Percentiles rank a stretch among this genome's conserved stretches.
Conservation (phyloP, 2,888 invertebrate species). For the Lepidocyrtinus sp. region DNA sequence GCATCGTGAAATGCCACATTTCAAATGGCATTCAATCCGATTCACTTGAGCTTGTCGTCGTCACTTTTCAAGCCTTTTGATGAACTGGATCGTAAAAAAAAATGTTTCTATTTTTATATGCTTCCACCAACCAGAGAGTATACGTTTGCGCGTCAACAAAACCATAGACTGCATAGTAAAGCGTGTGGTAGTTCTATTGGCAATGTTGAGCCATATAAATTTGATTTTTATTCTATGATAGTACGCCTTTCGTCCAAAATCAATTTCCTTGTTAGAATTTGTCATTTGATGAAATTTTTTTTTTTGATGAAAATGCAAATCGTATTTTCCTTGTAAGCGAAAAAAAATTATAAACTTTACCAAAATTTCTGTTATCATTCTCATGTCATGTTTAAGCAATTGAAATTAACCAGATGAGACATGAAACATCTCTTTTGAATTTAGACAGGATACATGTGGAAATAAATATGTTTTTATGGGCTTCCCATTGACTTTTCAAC, state of each 20-base stretch:
- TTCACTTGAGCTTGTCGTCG: conserved; percentile 43
- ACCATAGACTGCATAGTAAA: too few species aligned
- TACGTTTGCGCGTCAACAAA: too few species aligned
- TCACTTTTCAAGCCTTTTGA: conserved; percentile 29
- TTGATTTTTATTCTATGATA: too few species aligned
- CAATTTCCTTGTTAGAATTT: too few species aligned
- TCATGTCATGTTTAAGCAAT: conserved; percentile 12
- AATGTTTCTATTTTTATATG: conserved; percentile 55
- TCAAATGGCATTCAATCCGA: conserved; percentile 2
- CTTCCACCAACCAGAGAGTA: too few species aligned
- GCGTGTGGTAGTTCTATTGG: too few species aligned
- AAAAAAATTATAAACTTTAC: too few species aligned
- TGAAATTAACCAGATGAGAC: conserved; percentile 15
- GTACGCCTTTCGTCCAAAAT: too few species aligned
- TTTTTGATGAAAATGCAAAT: too few species aligned
- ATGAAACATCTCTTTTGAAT: conserved; percentile 9
- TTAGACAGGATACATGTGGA: conserved; percentile 13
- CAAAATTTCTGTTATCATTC: background rate
- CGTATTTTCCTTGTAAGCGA: too few species aligned
- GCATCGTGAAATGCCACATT: background rate
- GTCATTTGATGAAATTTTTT: too few species aligned
- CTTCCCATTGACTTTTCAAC: conserved; percentile 3
- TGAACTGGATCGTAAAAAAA: conserved; percentile 47
- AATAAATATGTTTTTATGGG: conserved; percentile 15
- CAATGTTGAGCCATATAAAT: too few species aligned